Evolutionary conservation across 2,888 invertebrate genomes (phyloP).

Genomic region (Drosophila stalkeri): DNA sequence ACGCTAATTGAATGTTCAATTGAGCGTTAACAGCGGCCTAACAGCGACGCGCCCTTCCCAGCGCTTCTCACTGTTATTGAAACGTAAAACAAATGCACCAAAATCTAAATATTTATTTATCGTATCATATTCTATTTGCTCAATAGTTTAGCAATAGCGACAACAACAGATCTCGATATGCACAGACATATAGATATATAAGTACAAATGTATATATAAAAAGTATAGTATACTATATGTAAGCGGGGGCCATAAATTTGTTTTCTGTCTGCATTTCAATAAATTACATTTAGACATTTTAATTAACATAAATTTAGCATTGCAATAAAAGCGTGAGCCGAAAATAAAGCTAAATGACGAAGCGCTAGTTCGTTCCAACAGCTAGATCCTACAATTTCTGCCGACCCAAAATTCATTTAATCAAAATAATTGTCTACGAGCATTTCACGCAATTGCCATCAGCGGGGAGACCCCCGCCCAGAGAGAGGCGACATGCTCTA

Average conservation of each 20-base stretch:
- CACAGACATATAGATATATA: background rate
- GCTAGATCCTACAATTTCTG: constrained; percentile 48
- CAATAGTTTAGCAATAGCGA: constrained; percentile 33
- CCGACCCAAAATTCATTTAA: constrained; percentile 48
- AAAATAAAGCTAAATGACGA: constrained; percentile 26
- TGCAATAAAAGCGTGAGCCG: constrained; percentile 41
- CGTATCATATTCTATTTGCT: constrained; percentile 21
- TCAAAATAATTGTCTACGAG: constrained; percentile 26
- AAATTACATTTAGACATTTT: constrained; percentile 66
- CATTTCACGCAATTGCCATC: constrained; percentile 37
- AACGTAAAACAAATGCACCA: constrained; percentile 20
- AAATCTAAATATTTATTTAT: constrained; percentile 32
- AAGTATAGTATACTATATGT: too few species aligned
- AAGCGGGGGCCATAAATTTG: constrained; percentile 21
- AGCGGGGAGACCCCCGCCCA: background rate
- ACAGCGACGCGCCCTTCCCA: constrained; percentile 44
- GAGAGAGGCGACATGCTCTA: constrained; percentile 15
- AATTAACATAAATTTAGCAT: constrained; percentile 77
- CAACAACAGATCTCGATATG: constrained; percentile 17
- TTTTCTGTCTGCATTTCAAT: constrained; percentile 41
- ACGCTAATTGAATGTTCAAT: constrained; percentile 48
- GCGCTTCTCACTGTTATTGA: constrained; percentile 47
- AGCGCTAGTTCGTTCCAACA: constrained; percentile 28
- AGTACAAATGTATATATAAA: background rate
- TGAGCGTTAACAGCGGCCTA: constrained; percentile 36